Evolutionary conservation across 2,888 invertebrate genomes (phyloP), one percentile per base, ranked within the genome.

Genomic region (Epirrhoe alternata): DNA sequence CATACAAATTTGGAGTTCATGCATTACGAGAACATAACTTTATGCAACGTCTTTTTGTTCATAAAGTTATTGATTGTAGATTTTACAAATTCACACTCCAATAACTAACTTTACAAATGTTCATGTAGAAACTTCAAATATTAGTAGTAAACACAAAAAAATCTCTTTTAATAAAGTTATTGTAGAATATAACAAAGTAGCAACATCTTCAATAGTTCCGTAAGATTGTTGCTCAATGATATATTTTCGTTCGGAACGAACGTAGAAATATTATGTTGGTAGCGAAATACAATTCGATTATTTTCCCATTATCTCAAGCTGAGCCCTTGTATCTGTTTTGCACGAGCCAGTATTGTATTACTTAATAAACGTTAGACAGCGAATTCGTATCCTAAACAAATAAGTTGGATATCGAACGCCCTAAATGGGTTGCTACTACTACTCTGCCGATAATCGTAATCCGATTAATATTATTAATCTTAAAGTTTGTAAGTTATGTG

Each of bases 401-500:
- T 77, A 74, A 68, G 68, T 64, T 53, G 61, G 66, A 69, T 67
- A 73, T 72, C 70, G 67, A 68, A 67, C 61, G 45, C 50, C 64
- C 49, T 33, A 71, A 74, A 74, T 73, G 75, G 71, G 71, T 65
- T 67, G 66, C 38, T 12, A 42, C 38, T 42, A 12, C 12, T 42
- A 7, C 10, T 35, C 35, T 12, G 7, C 6, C 33, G 51, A 58
- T 30, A 53, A 54, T 61, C 24, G 10, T 54, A 35, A 53, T 45
- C 10, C 16, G 38, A 47, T 3, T 47, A 6, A 47, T 47, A 47
- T 12, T 1, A 12, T 42, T 12, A 42, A 42, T 42, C 38, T 42
- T 4, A 42, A 42, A 42, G 38, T 42, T 42, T 12, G 38, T 12
- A 12, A 12, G 38, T 42, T 24, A 12, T 42, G 12, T 42, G 12